Evolutionary conservation across 2,888 invertebrate species (phyloP).

Genomic region (Charanyca ferruginea): DNA sequence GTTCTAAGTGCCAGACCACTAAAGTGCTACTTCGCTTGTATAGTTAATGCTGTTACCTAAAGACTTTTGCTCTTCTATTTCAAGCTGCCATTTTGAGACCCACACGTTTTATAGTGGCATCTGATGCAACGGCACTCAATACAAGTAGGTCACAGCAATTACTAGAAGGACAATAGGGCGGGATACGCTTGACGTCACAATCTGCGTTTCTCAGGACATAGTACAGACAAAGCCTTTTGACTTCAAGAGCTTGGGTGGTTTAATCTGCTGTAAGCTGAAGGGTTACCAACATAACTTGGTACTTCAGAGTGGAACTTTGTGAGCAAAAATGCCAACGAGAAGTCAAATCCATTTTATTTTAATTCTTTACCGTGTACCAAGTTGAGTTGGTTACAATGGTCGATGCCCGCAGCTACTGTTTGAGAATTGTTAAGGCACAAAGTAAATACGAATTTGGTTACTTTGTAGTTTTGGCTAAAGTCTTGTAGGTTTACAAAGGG

Average conservation of each 20-base stretch:
- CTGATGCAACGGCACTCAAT: slow-evolving; percentile 45
- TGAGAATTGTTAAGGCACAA: slow-evolving; percentile 9
- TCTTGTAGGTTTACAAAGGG: neutral
- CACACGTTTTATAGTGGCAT: slow-evolving; percentile 11
- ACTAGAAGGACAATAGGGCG: slow-evolving; percentile 55
- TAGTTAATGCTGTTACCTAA: slow-evolving; percentile 6
- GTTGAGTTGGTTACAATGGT: slow-evolving; percentile 2
- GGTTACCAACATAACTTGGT: slow-evolving; percentile 1
- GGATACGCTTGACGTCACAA: slow-evolving; percentile 50
- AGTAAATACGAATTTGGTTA: slow-evolving; percentile 22
- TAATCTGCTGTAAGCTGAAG: slow-evolving; percentile 33
- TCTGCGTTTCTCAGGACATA: slow-evolving; percentile 31
- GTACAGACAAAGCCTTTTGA: slow-evolving; percentile 32
- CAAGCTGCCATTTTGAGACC: slow-evolving; percentile 26
- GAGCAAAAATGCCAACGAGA: slow-evolving; percentile 2
- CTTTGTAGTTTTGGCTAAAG: slow-evolving; percentile 21
- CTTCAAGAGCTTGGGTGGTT: slow-evolving; percentile 30
- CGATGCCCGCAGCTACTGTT: slow-evolving; percentile 13
- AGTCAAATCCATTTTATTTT: neutral
- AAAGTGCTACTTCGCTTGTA: slow-evolving; percentile 4
- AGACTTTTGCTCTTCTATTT: slow-evolving; percentile 23
- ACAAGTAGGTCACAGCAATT: slow-evolving; percentile 53
- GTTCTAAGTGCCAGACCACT: slow-evolving; percentile 1
- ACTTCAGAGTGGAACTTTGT: neutral
- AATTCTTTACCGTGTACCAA: slow-evolving; percentile 20